Evolutionary conservation across 2,113 vertebrate species (phyloP).

Genomic region (Ornithorhynchus anatinus): DNA sequence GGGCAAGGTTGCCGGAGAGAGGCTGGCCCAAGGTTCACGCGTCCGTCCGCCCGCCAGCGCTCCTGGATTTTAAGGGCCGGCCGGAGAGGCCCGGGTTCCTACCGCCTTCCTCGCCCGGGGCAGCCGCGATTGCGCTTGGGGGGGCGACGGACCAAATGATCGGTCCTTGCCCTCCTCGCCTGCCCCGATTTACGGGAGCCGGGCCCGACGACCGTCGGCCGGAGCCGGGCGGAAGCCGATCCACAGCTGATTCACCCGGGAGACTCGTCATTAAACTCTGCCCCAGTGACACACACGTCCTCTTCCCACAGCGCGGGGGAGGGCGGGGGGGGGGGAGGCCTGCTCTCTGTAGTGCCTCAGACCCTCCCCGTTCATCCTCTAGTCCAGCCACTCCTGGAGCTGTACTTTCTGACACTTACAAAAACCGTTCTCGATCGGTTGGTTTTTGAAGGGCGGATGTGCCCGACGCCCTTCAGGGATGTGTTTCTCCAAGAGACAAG

Average conservation of each 20-base stretch:
- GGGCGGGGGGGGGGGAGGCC: no score
- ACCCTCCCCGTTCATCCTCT: neutral
- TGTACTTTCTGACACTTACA: neutral
- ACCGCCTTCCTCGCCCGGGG: neutral
- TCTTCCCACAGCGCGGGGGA: no score
- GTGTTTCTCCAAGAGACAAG: no score
- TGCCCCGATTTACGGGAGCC: constrained; percentile 4
- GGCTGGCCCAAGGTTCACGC: constrained; percentile 7
- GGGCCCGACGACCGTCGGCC: constrained; percentile 2
- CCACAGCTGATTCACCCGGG: constrained; percentile 1
- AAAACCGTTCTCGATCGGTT: no score
- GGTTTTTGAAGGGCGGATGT: no score
- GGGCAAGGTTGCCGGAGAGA: constrained; percentile 10
- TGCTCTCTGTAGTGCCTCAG: neutral
- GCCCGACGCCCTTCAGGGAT: no score
- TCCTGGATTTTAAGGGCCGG: neutral
- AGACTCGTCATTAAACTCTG: no score
- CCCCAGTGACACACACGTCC: no score
- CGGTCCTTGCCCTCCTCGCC: neutral
- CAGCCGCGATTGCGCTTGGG: neutral
- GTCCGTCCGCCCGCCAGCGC: neutral
- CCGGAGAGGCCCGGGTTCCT: neutral
- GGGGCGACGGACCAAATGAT: neutral
- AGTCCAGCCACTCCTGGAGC: neutral
- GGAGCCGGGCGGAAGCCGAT: neutral